Evolutionary conservation across 1,140 invertebrate species (phyloP), one percentile per base, ranked within the genome.

Genomic region (Microplitis mediator): DNA sequence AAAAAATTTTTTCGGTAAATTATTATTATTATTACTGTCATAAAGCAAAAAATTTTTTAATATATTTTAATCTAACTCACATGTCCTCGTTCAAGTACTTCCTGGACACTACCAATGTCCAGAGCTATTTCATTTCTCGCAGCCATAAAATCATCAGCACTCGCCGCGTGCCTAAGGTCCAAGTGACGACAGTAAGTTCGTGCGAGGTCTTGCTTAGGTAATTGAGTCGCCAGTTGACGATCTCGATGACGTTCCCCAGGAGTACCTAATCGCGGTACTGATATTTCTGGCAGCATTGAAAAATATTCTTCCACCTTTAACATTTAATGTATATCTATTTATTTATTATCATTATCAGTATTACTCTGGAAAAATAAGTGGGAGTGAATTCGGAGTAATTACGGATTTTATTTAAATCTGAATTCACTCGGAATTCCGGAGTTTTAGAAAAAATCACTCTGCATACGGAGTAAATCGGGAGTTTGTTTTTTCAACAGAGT

Each of bases 171-270:
- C 79, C 92, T 88, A 6, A 91, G 85, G 76, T 95, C 93, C 69
- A 98, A 89, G 82, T 97, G 95, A 79, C 94, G 92, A 82, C 96
- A 97, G 81, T 97, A 96, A 64, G 93, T 91, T 75, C 95, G 86
- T 13, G 95, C 94, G 51, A 98, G 89, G 84, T 99, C 98, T 88
- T 99, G 97, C 85, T 95, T 96, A 13, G 97, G 97, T 77, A 98
- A 88, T 86, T 99, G 97, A 64, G 90, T 89, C 67, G 96, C 93
- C 73, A 99, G 87, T 86, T 97, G 94, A 74, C 93, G 90, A 81
- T 95, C 91, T 75, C 96, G 83, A 84, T 92, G 89, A 81, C 93
- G 89, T 85, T 97, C 93, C 35, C 96, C 95, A 56, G 91, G 88
- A 31, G 91, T 91, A 56, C 92, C 93, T 67, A 94, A 81, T 76